Evolutionary conservation across 1,140 invertebrate genomes (phyloP), one percentile per base, ranked within the genome.

Genomic region (Drosophila dunni): DNA sequence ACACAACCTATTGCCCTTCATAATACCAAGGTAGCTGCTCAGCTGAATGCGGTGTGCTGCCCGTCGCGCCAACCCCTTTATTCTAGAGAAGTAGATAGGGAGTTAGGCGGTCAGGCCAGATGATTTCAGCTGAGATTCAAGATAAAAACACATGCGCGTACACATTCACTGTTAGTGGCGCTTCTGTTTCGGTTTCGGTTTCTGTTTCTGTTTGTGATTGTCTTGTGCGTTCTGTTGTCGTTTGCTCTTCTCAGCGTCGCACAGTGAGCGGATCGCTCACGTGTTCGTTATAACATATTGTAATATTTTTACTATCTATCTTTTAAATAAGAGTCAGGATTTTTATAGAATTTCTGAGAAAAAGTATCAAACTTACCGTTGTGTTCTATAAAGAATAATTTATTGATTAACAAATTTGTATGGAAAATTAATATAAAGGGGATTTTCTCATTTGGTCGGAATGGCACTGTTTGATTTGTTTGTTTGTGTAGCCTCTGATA

Each of bases 61-160:
- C 44, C 4, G 44, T 20, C 29, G 8, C 40, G 8, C 33, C 29
- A 34, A 51, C 50, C 11, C 50, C 50, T 13, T 29, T n/a, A 29
- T 51, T 11, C 50, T 13, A n/a, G 11, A 29, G 1, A 11, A 15
- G 54, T 13, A 48, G 38, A 7, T 38, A 58, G 29, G 53, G 40
- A 6, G 36, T 10, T 42, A 13, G 45, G 24, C 15, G 75, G 70
- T 71, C 36, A 44, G 62, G 62, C 62, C 79, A 89, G 83, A 89
- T 89, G 77, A 88, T 88, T 88, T 88, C 54, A 82, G 66, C 84
- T 80, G 84, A 89, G 83, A 88, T 88, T 88, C 69, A 88, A 88
- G 84, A 88, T 89, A 88, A 88, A 88, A 89, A 88, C 83, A 88
- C 83, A 89, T 88, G 83, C 83, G 83, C 83, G 86, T 20, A 20